Evolutionary conservation across 2,888 invertebrate species (phyloP).

Genomic region (Acleris emargana): DNA sequence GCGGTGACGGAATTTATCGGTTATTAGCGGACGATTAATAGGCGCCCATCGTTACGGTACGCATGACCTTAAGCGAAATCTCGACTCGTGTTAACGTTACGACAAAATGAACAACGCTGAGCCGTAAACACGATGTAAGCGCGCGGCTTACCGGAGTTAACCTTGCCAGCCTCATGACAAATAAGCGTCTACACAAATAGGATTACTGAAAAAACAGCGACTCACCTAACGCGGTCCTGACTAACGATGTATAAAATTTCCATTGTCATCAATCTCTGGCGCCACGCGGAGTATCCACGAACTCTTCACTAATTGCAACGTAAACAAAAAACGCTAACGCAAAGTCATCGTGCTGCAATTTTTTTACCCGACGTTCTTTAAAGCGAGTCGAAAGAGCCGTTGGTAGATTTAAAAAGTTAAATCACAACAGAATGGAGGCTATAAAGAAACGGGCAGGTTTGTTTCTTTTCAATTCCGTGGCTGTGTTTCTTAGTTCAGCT

Average conservation of each 20-base stretch:
- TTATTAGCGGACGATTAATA: constrained; percentile 63
- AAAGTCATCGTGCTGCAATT: constrained; percentile 78
- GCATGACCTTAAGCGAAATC: constrained; percentile 37
- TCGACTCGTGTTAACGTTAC: constrained; percentile 36
- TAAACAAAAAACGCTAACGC: constrained; percentile 81
- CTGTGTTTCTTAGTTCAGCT: constrained; percentile 7
- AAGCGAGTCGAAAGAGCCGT: constrained; percentile 55
- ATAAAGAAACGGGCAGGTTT: constrained; percentile 13
- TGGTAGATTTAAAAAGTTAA: constrained; percentile 39
- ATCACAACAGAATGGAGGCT: constrained; percentile 20
- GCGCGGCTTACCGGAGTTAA: constrained; percentile 54
- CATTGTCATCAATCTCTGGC: constrained; percentile 84
- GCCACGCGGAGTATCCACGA: constrained; percentile 79
- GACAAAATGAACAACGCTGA: constrained; percentile 36
- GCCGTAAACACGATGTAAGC: constrained; percentile 52
- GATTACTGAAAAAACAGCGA: constrained; percentile 78
- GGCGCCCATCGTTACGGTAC: constrained; percentile 48
- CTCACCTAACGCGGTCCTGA: constrained; percentile 78
- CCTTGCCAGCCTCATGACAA: constrained; percentile 57
- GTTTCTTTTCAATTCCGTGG: constrained; percentile 19
- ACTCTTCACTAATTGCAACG: constrained; percentile 83
- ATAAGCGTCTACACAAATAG: constrained; percentile 68
- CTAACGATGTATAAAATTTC: constrained; percentile 84
- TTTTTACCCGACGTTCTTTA: constrained; percentile 69
- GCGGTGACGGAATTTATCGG: constrained; percentile 65